Evolutionary conservation across 1,140 invertebrate species (phyloP), one percentile per base, ranked within the genome.

Genomic region (Drosophila santomea): DNA sequence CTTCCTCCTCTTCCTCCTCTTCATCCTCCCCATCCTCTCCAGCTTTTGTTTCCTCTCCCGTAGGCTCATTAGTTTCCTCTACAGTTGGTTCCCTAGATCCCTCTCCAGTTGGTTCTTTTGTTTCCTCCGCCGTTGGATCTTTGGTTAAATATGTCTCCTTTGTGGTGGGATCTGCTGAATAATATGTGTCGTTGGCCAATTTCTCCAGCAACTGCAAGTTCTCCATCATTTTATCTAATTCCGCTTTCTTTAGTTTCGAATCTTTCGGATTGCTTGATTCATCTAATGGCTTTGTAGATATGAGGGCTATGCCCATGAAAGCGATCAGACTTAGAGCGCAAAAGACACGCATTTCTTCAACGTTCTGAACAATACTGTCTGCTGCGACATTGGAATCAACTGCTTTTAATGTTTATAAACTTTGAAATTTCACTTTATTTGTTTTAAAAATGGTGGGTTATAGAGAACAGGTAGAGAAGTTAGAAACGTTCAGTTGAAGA

Each of bases 291-390:
- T 62, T 44, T 3, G 59, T 14, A n/a, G 38, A 17, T 11, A 23
- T 50, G 8, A 39, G 23, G 20, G 38, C 15, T 32, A 52, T 11
- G 5, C 23, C 41, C 12, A 60, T 78, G 14, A 35, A 61, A 11
- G 28, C 15, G 20, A 86, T 7, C 8, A 86, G 7, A 36, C 20
- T 43, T 17, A 64, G 7, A 17, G 74, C 14, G 47, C 36, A 38
- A n/a, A 74, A 11, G 2, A 28, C 45, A 20, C 82, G 74, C 81
- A 86, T 86, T 62, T 43, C 63, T 6, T 38, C 35, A 15, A 61
- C 58, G 69, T 32, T 74, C 45, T 2, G 54, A 60, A 14, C 8
- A 56, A 74, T 35, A 86, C 81, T 85, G 62, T 23, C 52, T 4
- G 2, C 23, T 1, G 38, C 23, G 8, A 17, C 32, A 25, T 50